phyloP scores from a whole-genome alignment of 2,888 invertebrate genomes.

The Hirtodrosophila alboralis region DNA sequence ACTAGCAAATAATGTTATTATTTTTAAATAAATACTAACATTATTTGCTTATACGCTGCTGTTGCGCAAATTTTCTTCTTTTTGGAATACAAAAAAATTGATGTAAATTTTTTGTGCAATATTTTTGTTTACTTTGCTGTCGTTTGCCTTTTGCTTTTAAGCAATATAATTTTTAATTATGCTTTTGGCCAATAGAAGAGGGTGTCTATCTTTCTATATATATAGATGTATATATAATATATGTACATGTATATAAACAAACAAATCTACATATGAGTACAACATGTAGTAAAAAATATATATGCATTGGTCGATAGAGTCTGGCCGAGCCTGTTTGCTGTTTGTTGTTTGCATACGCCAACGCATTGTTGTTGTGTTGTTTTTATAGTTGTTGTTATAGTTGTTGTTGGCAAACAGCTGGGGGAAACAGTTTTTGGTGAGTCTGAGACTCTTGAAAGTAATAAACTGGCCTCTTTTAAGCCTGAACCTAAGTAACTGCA shows the following conservation, averaged over 20 bases:
- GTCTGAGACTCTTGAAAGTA: constrained; percentile 51
- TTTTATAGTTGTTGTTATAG: constrained; percentile 21
- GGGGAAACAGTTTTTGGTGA: constrained; percentile 40
- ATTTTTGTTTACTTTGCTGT: constrained; percentile 34
- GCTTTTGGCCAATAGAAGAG: constrained; percentile 50
- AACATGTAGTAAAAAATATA: constrained; percentile 1
- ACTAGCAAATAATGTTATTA: no score
- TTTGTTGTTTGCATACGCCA: constrained; percentile 55
- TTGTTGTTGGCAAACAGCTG: constrained; percentile 33
- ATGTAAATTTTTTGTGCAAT: constrained; percentile 32
- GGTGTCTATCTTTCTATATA: constrained; percentile 10
- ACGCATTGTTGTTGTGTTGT: constrained; percentile 39
- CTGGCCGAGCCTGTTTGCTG: constrained; percentile 51
- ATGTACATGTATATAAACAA: background rate
- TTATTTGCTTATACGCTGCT: no score
- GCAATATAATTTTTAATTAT: constrained; percentile 65
- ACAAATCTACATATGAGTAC: background rate
- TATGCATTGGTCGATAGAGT: constrained; percentile 25
- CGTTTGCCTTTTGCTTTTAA: constrained; percentile 35
- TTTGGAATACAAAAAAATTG: constrained; percentile 11
- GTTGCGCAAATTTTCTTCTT: no score
- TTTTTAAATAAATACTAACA: no score
- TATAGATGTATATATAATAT: no score
- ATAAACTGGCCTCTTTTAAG: constrained; percentile 55
- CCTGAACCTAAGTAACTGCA: constrained; percentile 38